Evolutionary conservation across 2,113 vertebrate species (phyloP).

Genomic region (Oxyura jamaicensis): DNA sequence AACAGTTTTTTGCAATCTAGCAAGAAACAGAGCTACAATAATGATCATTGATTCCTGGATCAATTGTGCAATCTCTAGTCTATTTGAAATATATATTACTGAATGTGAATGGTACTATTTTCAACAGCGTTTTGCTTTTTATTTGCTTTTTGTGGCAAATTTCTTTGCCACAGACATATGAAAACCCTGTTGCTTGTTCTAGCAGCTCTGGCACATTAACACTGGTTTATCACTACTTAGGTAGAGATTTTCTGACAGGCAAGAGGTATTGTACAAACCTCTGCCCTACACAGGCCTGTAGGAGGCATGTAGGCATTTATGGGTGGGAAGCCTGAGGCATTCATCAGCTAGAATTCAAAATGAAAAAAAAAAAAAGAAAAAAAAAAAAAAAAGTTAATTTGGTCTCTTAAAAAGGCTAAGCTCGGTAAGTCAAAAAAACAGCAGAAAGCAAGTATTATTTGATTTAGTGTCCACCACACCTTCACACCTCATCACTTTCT

Average conservation of each 20-base stretch:
- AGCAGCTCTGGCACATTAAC: neutral
- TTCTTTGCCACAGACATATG: neutral
- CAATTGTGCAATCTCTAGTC: neutral
- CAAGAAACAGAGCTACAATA: neutral
- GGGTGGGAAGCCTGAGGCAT: neutral
- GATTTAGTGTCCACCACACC: neutral
- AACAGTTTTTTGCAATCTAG: neutral
- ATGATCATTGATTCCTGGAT: neutral
- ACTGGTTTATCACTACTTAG: neutral
- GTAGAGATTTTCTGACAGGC: neutral
- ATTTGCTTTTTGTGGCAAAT: neutral
- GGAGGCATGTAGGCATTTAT: neutral
- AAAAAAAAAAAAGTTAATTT: neutral
- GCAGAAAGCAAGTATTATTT: neutral
- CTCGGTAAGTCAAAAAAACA: neutral
- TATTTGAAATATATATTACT: neutral
- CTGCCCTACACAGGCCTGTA: neutral
- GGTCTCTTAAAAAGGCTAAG: neutral
- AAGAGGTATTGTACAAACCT: neutral
- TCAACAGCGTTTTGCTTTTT: neutral
- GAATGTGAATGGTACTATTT: neutral
- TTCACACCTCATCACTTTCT: neutral
- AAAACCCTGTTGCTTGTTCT: neutral
- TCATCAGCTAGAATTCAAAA: neutral
- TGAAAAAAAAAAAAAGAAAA: neutral